Base-by-base conservation (phyloP, 2,113 vertebrate species). In the Cyanocitta stelleri region DNA sequence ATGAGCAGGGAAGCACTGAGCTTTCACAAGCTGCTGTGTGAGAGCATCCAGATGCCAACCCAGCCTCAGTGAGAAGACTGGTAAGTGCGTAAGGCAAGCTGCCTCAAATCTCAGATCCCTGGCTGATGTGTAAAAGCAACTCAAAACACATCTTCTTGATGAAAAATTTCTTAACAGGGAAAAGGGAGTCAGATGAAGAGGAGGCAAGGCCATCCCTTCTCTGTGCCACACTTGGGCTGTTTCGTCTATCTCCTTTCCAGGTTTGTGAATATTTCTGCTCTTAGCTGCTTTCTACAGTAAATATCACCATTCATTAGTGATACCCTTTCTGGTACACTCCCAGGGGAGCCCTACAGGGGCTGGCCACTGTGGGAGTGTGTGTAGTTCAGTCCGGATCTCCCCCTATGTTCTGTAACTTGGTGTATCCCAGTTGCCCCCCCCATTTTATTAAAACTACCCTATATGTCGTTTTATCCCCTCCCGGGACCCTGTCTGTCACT, bases 41-140 rank as follows among this genome's bases (percentile, higher is more conserved):
- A 62, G 71, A 83, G 29, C 58, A 92, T 37, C 58, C 73, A 68
- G 81, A 72, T 11, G 15, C 49, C 5, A 12, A 10, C 11, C 26
- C 55, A 62, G 43, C 37, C 49, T 51, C 62, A 3, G 1, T 4
- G 3, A 68, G 43, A 41, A 62, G 48, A 43, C 6, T 46, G 54
- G 9, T 41, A 58, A 90, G 12, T 20, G 4, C 2, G 0, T 10
- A 1, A 9, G 11, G 17, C n/a, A 29, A 39, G 14, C 69, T 85
- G 46, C 58, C 39, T 88, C 64, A 37, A 39, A 59, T 90, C 68
- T 79, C 59, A 79, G 72, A 51, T 54, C 39, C 8, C 22, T n/a
- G n/a, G 24, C 27, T 54, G 52, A 35, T 62, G 14, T 30, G 18
- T 35, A 33, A 86, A 83, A 75, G 30, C 48, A 63, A 63, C 24